Evolutionary conservation across 2,888 invertebrate genomes (phyloP).

Genomic region (Empis stercorea): DNA sequence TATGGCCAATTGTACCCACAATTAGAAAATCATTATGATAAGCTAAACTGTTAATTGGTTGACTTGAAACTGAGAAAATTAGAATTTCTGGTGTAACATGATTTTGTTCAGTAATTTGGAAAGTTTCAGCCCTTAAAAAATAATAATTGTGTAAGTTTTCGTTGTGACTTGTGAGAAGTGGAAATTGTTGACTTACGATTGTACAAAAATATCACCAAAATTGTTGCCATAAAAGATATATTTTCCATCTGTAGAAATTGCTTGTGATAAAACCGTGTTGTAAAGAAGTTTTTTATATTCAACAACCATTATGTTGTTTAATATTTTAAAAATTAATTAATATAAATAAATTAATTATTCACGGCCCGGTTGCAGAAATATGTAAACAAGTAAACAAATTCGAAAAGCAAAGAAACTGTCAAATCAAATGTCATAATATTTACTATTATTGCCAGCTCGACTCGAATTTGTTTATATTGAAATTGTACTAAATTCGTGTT

Average conservation of each 20-base stretch:
- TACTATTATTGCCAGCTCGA: too few species aligned
- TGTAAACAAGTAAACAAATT: too few species aligned
- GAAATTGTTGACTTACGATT: slow-evolving; percentile 25
- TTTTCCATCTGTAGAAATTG: slow-evolving; percentile 72
- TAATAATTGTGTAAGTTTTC: not conserved
- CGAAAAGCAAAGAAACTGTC: too few species aligned
- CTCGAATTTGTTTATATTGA: too few species aligned
- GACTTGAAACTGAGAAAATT: too few species aligned
- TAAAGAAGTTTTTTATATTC: slow-evolving; percentile 40
- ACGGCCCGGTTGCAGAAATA: too few species aligned
- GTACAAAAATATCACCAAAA: slow-evolving; percentile 67
- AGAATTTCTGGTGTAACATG: not conserved
- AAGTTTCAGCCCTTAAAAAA: not conserved
- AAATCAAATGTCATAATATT: too few species aligned
- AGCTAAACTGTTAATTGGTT: slow-evolving; percentile 46
- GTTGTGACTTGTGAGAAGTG: not conserved
- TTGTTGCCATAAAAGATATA: slow-evolving; percentile 72
- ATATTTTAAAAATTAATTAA: not conserved
- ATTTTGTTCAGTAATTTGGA: not conserved
- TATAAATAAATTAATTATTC: too few species aligned
- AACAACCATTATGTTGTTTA: not conserved
- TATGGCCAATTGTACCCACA: slow-evolving; percentile 60
- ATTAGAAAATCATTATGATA: slow-evolving; percentile 45
- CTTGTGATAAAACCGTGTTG: slow-evolving; percentile 69
- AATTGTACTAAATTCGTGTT: too few species aligned